Conservation (phyloP, 2,888 invertebrate genomes). For the Synanthedon vespiformis region DNA sequence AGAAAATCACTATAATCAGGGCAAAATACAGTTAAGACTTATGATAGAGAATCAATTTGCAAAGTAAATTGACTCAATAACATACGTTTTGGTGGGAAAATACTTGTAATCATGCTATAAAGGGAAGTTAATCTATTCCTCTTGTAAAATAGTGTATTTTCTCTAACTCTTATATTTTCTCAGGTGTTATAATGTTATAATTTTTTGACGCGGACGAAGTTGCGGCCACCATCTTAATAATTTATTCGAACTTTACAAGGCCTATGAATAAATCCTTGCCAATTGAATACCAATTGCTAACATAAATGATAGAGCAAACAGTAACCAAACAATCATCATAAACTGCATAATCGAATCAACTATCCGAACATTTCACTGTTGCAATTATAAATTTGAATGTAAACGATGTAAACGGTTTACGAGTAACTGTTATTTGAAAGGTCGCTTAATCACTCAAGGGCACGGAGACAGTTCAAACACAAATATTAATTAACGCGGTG, state of each 20-base stretch:
- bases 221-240: background rate
- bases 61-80: too few relatives aligned
- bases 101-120: too few relatives aligned
- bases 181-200: too few relatives aligned
- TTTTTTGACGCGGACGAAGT: too few relatives aligned
- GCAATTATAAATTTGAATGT: constrained; percentile 30
- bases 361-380: constrained; percentile 20
- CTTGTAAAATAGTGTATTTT: too few relatives aligned
- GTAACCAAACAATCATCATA: too few relatives aligned
- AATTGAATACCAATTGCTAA: constrained; percentile 11
- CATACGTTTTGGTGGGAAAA: too few relatives aligned
- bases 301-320: background rate
- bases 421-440: constrained; percentile 56
- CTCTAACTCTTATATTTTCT: too few relatives aligned
- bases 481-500: constrained; percentile 66
- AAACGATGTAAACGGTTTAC: constrained; percentile 50
- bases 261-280: background rate
- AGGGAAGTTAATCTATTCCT: too few relatives aligned
- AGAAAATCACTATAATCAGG: too few relatives aligned
- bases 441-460: constrained; percentile 62
- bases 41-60: too few relatives aligned
- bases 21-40: too few relatives aligned
- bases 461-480: constrained; percentile 60
- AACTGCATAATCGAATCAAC: constrained; percentile 20
- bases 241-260: background rate